Conservation (phyloP, 2,797 vertebrate species). For the Notamacropus eugenii region DNA sequence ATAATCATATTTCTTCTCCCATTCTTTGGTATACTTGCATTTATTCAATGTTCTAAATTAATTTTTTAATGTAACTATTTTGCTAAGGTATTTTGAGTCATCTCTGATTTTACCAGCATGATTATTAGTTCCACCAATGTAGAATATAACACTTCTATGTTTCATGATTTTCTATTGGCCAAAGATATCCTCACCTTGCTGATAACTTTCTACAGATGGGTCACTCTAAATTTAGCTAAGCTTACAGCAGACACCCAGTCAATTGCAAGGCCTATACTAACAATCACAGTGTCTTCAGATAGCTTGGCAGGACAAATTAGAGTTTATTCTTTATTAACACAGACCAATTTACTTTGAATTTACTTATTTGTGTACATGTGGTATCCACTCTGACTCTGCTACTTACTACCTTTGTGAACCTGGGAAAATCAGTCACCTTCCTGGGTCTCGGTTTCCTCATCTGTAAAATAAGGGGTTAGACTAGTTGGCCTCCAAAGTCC, state of each 20-base stretch:
- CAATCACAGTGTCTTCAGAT: background rate
- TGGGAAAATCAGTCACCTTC: background rate
- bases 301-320: background rate
- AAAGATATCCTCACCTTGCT: background rate
- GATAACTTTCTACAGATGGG: background rate
- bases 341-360: background rate
- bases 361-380: background rate
- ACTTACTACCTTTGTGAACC: background rate
- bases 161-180: background rate
- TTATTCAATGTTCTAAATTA: background rate
- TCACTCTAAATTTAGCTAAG: background rate
- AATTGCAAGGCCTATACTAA: background rate
- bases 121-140: background rate
- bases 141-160: background rate
- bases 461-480: background rate
- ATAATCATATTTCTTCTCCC: background rate
- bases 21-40: background rate
- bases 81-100: background rate
- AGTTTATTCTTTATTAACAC: background rate
- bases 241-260: background rate
- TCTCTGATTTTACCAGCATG: background rate
- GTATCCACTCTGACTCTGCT: background rate
- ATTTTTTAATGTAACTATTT: background rate
- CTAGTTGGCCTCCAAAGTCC: no score
- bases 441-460: background rate